These are phyloP conservation scores for Decapterus maruadsi DNA, from an alignment of 2,797 vertebrate species.

Conservation along the genomic window DNA sequence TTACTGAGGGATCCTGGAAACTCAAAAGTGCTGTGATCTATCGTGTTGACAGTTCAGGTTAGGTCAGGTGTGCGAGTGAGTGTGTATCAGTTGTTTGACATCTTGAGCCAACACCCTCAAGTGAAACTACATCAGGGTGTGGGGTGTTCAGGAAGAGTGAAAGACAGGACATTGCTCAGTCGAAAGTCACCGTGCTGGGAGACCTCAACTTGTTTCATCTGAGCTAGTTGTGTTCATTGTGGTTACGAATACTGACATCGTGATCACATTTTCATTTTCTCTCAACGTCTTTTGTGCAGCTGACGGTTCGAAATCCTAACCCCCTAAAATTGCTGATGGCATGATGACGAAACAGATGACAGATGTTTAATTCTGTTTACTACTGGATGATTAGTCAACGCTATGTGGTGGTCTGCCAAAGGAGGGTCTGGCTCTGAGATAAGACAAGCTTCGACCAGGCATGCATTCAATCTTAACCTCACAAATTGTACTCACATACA, in stretches of 20 bases:
- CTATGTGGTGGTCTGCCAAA: conserved; percentile 42
- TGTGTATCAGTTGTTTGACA: conserved; percentile 2
- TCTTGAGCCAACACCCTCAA: conserved; percentile 6
- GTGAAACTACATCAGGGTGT: conserved; percentile 26
- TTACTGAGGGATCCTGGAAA: conserved; percentile 35
- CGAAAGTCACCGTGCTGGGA: not conserved
- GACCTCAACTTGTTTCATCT: not conserved
- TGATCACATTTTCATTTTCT: conserved; percentile 4
- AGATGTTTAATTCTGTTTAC: conserved; percentile 50
- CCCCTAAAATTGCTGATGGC: conserved; percentile 8
- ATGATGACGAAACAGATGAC: conserved; percentile 23
- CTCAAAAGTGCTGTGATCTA: conserved; percentile 14
- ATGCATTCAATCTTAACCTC: conserved; percentile 48
- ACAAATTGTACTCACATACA: conserved; percentile 3
- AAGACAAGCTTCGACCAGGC: conserved; percentile 18
- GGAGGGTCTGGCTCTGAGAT: conserved; percentile 36
- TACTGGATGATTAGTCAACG: conserved; percentile 46
- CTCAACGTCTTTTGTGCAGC: not conserved
- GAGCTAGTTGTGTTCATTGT: not conserved
- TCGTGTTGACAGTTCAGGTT: not conserved
- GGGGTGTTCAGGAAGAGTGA: not conserved
- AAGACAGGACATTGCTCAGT: not conserved
- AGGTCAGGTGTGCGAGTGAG: not conserved
- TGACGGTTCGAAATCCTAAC: conserved; percentile 22
- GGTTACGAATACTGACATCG: not conserved